These are phyloP conservation scores for Drosophila triauraria DNA, from an alignment of 1,140 invertebrate genomes.

Conservation along the genomic window DNA sequence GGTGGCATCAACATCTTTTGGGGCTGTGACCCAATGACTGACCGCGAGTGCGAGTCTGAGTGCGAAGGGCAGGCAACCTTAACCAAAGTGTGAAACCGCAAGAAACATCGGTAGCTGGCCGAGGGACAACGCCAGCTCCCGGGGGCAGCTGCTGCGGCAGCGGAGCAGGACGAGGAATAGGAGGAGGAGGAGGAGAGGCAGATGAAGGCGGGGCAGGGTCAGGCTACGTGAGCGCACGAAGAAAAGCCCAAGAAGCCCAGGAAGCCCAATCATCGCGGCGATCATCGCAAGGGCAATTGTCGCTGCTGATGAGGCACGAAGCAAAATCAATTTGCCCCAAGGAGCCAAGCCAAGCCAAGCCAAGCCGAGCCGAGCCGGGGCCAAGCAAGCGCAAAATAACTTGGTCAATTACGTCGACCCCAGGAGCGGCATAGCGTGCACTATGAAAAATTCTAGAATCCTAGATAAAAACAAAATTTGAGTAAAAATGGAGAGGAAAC, in stretches of 20 bases:
- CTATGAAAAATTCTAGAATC: neutral
- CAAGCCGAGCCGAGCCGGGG: conserved; percentile 34
- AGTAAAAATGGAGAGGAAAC: neutral
- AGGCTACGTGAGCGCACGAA: conserved; percentile 62
- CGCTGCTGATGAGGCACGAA: conserved; percentile 81
- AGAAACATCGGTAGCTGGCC: conserved; percentile 81
- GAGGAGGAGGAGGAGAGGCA: neutral
- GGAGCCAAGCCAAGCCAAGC: conserved; percentile 53
- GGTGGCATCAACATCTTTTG: neutral
- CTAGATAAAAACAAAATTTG: neutral
- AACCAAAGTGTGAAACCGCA: conserved; percentile 85
- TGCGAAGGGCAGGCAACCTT: conserved; percentile 77
- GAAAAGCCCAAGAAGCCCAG: conserved; percentile 27
- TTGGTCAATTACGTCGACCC: conserved; percentile 66
- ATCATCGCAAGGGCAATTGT: conserved; percentile 70
- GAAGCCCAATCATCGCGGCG: conserved; percentile 47
- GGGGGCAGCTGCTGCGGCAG: conserved; percentile 9
- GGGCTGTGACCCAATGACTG: conserved; percentile 62
- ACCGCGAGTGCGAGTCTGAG: conserved; percentile 42
- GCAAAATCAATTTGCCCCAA: conserved; percentile 78
- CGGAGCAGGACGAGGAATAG: conserved; percentile 9
- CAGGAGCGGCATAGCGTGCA: neutral
- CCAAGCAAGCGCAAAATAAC: conserved; percentile 77
- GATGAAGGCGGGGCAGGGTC: conserved; percentile 12
- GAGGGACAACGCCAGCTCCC: conserved; percentile 29